These are phyloP conservation scores for Lasiurus borealis DNA, from an alignment of 2,113 vertebrate species.

Conservation along the genomic window DNA sequence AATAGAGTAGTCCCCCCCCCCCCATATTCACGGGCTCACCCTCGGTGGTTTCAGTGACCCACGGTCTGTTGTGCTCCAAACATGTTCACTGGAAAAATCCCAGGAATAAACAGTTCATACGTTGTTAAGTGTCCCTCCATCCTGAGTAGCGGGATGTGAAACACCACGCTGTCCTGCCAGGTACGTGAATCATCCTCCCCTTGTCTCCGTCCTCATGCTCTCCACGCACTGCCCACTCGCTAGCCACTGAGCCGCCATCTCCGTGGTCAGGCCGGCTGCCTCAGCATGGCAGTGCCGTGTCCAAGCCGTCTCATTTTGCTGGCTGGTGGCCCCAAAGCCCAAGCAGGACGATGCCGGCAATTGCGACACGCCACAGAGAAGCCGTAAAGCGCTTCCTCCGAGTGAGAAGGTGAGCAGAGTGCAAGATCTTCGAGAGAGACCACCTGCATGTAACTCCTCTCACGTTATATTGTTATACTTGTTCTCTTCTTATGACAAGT, in stretches of 20 bases:
- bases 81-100: neutral
- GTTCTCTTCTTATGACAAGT: neutral
- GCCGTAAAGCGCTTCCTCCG: neutral
- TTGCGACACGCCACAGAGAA: neutral
- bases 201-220: neutral
- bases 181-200: neutral
- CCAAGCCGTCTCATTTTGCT: neutral
- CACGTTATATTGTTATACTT: neutral
- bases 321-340: neutral
- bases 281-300: neutral
- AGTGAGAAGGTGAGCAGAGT: neutral
- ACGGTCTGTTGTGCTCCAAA: neutral
- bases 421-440: neutral
- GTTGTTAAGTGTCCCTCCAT: neutral
- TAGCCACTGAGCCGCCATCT: neutral
- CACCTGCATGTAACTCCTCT: neutral
- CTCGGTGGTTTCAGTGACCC: neutral
- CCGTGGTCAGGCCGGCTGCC: neutral
- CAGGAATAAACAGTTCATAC: neutral
- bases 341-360: neutral
- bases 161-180: neutral
- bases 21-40: neutral
- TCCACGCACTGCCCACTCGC: fast-evolving
- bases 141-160: neutral
- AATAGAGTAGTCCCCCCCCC: neutral